Percentiles rank a stretch among this genome's conserved stretches.
Evolutionary conservation across 2,113 vertebrate genomes (phyloP).

Genomic region (Ciconia maguari): DNA sequence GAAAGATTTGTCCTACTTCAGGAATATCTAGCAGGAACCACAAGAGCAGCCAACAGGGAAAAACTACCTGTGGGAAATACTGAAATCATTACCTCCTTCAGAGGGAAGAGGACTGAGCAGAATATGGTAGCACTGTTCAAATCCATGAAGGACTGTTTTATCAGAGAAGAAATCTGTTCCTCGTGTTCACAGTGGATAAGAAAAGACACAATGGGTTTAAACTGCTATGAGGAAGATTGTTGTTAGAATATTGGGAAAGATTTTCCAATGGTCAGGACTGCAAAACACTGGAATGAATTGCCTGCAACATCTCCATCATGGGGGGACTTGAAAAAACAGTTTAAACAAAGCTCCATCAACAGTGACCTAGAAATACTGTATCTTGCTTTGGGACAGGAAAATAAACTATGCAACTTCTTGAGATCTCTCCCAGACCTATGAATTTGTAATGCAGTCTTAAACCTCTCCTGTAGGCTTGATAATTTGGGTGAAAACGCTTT

Average conservation of each 20-base stretch:
- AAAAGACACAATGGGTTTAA: background rate
- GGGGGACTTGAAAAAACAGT: background rate
- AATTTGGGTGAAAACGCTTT: background rate
- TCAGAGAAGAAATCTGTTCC: background rate
- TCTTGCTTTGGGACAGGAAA: slow-evolving; percentile 11
- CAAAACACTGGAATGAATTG: background rate
- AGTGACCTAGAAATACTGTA: background rate
- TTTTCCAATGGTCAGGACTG: background rate
- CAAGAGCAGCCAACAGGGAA: background rate
- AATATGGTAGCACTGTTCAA: background rate
- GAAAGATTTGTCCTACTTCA: slow-evolving; percentile 9
- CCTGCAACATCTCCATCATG: background rate
- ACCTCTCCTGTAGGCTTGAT: background rate
- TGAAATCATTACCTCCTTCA: background rate
- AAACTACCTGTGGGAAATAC: background rate
- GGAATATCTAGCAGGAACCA: background rate
- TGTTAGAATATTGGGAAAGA: background rate
- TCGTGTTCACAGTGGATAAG: background rate
- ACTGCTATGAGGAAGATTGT: rapidly evolving
- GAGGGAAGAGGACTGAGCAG: background rate
- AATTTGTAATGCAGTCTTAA: background rate
- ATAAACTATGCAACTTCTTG: background rate
- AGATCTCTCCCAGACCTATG: background rate
- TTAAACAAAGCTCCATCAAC: background rate
- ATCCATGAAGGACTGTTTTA: background rate